Percentiles rank a stretch among this genome's conserved stretches.
Evolutionary conservation across 2,888 invertebrate species (phyloP).

Genomic region (Elysia crispata): DNA sequence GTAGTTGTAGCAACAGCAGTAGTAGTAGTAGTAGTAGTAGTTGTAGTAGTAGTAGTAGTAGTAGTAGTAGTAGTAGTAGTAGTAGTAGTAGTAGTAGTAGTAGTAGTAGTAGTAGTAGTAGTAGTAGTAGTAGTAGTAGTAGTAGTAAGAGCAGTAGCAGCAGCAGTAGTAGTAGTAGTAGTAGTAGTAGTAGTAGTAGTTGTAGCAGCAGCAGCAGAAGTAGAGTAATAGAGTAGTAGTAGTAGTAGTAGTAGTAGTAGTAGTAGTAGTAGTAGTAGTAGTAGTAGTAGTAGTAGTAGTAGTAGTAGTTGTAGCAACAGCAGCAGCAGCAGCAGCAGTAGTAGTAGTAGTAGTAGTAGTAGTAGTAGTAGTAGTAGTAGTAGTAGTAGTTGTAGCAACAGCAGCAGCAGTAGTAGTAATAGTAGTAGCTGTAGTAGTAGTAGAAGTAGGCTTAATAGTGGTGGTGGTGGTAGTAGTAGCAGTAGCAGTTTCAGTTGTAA

Average conservation of each 20-base stretch:
- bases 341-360: constrained; percentile 50
- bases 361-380: constrained; percentile 46
- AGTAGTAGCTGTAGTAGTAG: constrained; percentile 49
- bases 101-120: constrained; percentile 26
- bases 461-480: constrained; percentile 47
- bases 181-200: constrained; percentile 12
- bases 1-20: constrained; percentile 49
- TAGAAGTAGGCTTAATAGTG: neutral
- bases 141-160: constrained; percentile 45
- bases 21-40: constrained; percentile 47
- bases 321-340: constrained; percentile 50
- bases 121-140: constrained; percentile 47
- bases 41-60: constrained; percentile 38
- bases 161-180: constrained; percentile 37
- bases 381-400: constrained; percentile 38
- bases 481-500: constrained; percentile 43
- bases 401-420: constrained; percentile 39
- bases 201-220: constrained; percentile 26
- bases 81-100: constrained; percentile 49
- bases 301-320: constrained; percentile 48
- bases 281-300: constrained; percentile 24
- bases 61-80: constrained; percentile 40
- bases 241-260: constrained; percentile 49
- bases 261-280: constrained; percentile 44
- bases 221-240: constrained; percentile 48